Evolutionary conservation across 2,797 vertebrate genomes (phyloP).

Genomic region (Acanthurus leucopareius): DNA sequence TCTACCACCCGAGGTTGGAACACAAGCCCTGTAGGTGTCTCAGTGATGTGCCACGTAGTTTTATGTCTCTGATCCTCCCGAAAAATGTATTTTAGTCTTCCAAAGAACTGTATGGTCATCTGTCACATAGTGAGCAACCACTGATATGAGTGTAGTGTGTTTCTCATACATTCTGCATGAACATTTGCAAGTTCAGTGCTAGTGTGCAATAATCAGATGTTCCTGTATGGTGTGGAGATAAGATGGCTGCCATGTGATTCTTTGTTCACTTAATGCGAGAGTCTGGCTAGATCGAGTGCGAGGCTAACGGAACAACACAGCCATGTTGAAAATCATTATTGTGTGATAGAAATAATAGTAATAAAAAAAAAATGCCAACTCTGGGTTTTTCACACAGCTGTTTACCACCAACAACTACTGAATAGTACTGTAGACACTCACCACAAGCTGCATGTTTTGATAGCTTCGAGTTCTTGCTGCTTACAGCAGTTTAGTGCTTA

Average conservation of each 20-base stretch:
- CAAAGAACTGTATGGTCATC: conserved; percentile 74
- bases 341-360: conserved; percentile 60
- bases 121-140: conserved; percentile 67
- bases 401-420: conserved; percentile 65
- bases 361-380: conserved; percentile 59
- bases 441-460: conserved; percentile 83
- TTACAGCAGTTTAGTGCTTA: conserved; percentile 71
- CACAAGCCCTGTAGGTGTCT: conserved; percentile 41
- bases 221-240: conserved; percentile 61
- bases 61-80: conserved; percentile 36
- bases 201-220: conserved; percentile 83
- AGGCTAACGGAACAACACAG: conserved; percentile 72
- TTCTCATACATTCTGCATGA: conserved; percentile 80
- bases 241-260: conserved; percentile 47
- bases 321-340: conserved; percentile 67
- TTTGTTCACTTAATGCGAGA: conserved; percentile 56
- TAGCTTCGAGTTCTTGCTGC: conserved; percentile 75
- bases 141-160: conserved; percentile 68
- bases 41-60: conserved; percentile 57
- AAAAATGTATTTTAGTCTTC: conserved; percentile 81
- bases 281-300: conserved; percentile 51
- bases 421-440: conserved; percentile 80
- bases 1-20: conserved; percentile 42
- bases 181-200: conserved; percentile 84
- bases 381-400: conserved; percentile 69